These are phyloP conservation scores for Eumacrocentrus americanus DNA, from an alignment of 2,888 invertebrate genomes.

Conservation along the genomic window DNA sequence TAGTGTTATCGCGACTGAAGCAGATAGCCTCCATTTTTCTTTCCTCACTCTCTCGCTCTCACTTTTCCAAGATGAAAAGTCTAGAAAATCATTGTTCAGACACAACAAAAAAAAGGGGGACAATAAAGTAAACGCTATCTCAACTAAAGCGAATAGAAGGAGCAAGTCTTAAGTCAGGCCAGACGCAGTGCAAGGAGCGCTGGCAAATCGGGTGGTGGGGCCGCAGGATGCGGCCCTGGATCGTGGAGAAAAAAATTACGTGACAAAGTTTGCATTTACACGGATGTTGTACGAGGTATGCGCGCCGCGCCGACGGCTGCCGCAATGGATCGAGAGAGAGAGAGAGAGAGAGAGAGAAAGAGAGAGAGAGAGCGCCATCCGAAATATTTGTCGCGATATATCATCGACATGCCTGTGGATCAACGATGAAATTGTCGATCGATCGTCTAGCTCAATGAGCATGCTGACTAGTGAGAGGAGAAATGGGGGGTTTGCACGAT, in stretches of 20 bases:
- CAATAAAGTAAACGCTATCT: constrained; percentile 4
- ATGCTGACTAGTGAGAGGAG: constrained; percentile 40
- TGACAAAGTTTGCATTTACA: constrained; percentile 39
- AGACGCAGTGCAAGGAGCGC: constrained; percentile 25
- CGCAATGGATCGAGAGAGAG: constrained; percentile 11
- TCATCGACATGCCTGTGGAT: constrained; percentile 35
- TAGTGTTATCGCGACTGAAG: not conserved
- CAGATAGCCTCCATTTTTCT: constrained; percentile 31
- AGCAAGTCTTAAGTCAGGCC: constrained; percentile 25
- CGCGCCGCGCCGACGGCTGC: constrained; percentile 40
- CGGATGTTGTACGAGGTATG: constrained; percentile 44
- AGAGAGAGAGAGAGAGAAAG: constrained; percentile 11
- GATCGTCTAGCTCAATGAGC: constrained; percentile 30
- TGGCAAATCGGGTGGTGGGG: constrained; percentile 37
- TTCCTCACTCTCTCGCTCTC: constrained; percentile 25
- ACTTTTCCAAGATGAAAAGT: constrained; percentile 29
- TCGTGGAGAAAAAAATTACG: constrained; percentile 29
- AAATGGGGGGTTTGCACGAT: constrained; percentile 38
- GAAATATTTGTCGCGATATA: constrained; percentile 51
- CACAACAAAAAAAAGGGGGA: not conserved
- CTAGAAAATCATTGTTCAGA: not conserved
- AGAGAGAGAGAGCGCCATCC: constrained; percentile 24
- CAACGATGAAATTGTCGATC: constrained; percentile 37
- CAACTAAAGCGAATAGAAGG: constrained; percentile 19
- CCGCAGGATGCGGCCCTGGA: constrained; percentile 53